Evolutionary conservation across 1,140 invertebrate species (phyloP), one percentile per base, ranked within the genome.

Genomic region (Achatina immaculata): DNA sequence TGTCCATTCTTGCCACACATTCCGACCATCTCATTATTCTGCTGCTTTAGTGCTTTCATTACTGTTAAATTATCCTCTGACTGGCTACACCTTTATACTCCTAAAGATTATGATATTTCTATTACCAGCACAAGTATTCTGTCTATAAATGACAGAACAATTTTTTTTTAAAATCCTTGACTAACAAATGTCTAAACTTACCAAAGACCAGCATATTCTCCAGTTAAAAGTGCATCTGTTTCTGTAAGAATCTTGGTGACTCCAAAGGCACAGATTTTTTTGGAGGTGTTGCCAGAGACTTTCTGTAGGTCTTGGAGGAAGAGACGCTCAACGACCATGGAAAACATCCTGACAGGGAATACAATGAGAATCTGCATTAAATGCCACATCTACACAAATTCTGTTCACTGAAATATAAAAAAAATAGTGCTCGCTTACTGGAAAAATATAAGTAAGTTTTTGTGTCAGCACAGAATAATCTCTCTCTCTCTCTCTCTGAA

Each of bases 291-390:
- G 14, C 95, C 96, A 14, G 94, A 93, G 14, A 99, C 94, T 90
- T 97, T 97, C 89, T 96, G 95, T 81, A 97, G 90, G 89, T 99
- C 97, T 9, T 94, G 89, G 31, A 99, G 92, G 45, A 97, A 94
- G 0, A 99, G 93, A 73, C 96, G 95, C 88, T 99, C 96, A 48
- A 97, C 86, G 24, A 99, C 95, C 96, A 98, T 98, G 40, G 94
- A 94, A 93, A 99, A 99, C 95, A 99, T 96, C 86, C 95, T 96
- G 88, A 19, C 92, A 88, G n/a, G n/a, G n/a, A n/a, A n/a, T 73
- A 84, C 86, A 83, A 82, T 81, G 11, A 24, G n/a, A 76, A 51
- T n/a, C n/a, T n/a, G n/a, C 36, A 74, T 14, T n/a, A 55, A 55
- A 55, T 55, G n/a, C 51, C 51, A 55, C n/a, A 16, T n/a, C 51